Conservation (phyloP, 1,140 invertebrate species). For the Branchinecta lindahli region DNA sequence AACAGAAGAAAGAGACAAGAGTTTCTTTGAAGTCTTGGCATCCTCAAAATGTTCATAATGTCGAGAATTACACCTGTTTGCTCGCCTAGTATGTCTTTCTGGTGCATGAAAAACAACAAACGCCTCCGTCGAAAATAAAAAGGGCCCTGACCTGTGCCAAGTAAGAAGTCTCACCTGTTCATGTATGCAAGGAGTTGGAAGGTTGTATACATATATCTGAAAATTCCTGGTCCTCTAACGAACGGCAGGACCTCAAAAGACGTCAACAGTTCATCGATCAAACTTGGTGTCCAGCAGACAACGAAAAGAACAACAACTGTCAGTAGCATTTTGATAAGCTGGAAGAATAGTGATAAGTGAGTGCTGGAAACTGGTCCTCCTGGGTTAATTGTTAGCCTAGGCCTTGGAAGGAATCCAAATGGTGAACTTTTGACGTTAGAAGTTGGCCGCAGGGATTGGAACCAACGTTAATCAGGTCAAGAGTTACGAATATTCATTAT, state of each 20-base stretch:
- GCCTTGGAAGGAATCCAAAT: too few species aligned
- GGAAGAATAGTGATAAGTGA: slow-evolving; percentile 20
- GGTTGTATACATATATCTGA: slow-evolving; percentile 44
- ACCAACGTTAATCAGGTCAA: too few species aligned
- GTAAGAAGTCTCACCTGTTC: slow-evolving; percentile 38
- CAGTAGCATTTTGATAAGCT: slow-evolving; percentile 56
- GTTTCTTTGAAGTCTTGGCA: too few species aligned
- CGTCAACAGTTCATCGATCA: slow-evolving; percentile 47
- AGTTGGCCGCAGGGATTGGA: too few species aligned
- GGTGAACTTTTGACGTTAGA: too few species aligned
- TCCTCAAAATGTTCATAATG: too few species aligned
- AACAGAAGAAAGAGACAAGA: too few species aligned
- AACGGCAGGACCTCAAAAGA: slow-evolving; percentile 40
- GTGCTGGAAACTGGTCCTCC: not conserved
- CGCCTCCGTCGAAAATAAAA: not conserved
- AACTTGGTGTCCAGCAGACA: slow-evolving; percentile 47
- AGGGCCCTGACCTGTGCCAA: not conserved
- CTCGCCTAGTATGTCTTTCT: slow-evolving; percentile 24
- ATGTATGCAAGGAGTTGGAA: slow-evolving; percentile 51
- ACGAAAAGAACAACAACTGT: slow-evolving; percentile 50
- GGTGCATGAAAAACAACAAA: not conserved
- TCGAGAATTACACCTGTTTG: too few species aligned
- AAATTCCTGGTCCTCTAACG: slow-evolving; percentile 31
- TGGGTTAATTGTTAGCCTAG: not conserved
- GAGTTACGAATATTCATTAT: too few species aligned